Evolutionary conservation across 2,797 vertebrate species (phyloP).

Genomic region (Hippopotamyrus pictus): DNA sequence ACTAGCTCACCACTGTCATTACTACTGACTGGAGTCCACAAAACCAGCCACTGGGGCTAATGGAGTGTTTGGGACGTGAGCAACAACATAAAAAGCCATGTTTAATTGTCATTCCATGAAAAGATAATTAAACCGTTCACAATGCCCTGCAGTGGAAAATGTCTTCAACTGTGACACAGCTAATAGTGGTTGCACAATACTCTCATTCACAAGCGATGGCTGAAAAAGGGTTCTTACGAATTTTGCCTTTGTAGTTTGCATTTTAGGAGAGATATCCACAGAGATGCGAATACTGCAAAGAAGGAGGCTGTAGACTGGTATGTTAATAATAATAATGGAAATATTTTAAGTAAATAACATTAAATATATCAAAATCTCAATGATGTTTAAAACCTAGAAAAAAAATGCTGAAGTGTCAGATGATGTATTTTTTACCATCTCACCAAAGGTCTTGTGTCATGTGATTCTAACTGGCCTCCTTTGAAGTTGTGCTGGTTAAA

Average conservation of each 20-base stretch:
- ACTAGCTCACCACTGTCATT: neutral
- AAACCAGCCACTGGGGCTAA: neutral
- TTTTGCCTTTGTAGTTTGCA: neutral
- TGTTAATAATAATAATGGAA: neutral
- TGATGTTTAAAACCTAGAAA: neutral
- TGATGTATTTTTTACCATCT: neutral
- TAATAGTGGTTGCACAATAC: neutral
- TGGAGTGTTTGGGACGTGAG: neutral
- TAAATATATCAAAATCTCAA: neutral
- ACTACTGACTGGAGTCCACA: neutral
- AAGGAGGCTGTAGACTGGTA: neutral
- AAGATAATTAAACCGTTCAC: neutral
- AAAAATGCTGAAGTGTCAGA: neutral
- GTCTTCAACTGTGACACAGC: neutral
- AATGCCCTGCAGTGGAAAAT: neutral
- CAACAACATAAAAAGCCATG: neutral
- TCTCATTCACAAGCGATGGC: neutral
- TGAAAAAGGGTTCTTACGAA: neutral
- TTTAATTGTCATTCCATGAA: neutral
- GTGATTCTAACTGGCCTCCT: neutral
- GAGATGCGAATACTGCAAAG: neutral
- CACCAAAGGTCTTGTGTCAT: neutral
- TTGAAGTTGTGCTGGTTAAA: constrained; percentile 23
- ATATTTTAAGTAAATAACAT: neutral
- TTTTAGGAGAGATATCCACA: neutral